Evolutionary conservation across 2,113 vertebrate species (phyloP).

Genomic region (Pseudonaja textilis): DNA sequence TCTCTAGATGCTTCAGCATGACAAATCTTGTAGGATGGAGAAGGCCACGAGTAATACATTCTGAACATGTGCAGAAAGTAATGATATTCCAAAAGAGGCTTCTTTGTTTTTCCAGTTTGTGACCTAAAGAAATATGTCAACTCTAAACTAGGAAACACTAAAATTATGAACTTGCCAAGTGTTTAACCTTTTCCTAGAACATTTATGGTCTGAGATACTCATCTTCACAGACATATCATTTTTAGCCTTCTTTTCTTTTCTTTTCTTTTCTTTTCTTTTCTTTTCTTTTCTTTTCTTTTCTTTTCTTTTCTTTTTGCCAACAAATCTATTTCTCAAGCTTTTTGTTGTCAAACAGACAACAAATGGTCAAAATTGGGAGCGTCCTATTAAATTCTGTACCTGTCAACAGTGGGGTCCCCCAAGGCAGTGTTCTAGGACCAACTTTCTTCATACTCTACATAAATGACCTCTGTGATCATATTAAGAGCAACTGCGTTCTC

Average conservation of each 20-base stretch:
- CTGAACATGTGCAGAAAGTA: conserved; percentile 49
- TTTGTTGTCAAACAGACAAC: too few relatives aligned
- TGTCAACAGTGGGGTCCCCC: too few relatives aligned
- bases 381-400: too few relatives aligned
- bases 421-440: too few relatives aligned
- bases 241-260: not conserved
- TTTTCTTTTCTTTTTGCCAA: too few relatives aligned
- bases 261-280: too few relatives aligned
- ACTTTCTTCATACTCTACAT: too few relatives aligned
- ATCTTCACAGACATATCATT: not conserved
- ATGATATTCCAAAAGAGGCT: conserved; percentile 43
- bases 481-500: too few relatives aligned
- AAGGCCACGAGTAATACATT: conserved; percentile 41
- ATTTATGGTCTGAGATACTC: not conserved
- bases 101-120: conserved; percentile 45
- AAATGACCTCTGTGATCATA: too few relatives aligned
- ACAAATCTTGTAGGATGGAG: conserved; percentile 25
- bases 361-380: too few relatives aligned
- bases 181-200: not conserved
- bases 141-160: not conserved
- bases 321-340: not conserved
- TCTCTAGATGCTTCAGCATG: conserved; percentile 32
- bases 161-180: not conserved
- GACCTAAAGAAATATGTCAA: conserved; percentile 53
- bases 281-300: too few relatives aligned